These are phyloP conservation scores for Lithobates sylvaticus DNA, from an alignment of 2,797 vertebrate species.

Conservation along the genomic window DNA sequence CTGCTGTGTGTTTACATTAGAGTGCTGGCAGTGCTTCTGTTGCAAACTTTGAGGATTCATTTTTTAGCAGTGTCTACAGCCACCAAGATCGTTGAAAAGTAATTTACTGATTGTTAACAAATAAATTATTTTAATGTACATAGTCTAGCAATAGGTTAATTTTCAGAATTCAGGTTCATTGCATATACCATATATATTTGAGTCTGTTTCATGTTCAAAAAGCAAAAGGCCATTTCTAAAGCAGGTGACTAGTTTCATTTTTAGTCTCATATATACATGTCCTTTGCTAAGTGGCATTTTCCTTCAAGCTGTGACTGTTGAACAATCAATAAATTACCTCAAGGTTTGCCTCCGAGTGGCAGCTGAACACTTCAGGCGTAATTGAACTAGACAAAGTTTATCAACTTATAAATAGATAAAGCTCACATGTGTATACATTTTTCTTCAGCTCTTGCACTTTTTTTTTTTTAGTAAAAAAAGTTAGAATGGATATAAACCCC, in stretches of 20 bases:
- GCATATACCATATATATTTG: no score
- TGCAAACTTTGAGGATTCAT: no score
- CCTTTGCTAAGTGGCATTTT: constrained; percentile 44
- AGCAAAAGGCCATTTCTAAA: not conserved
- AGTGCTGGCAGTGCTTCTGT: no score
- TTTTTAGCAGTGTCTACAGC: no score
- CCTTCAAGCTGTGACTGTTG: constrained; percentile 36
- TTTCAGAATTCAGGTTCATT: no score
- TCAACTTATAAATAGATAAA: constrained; percentile 27
- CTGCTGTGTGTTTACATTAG: no score
- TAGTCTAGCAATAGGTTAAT: no score
- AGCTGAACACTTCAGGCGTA: constrained; percentile 30
- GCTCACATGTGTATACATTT: not conserved
- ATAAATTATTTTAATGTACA: no score
- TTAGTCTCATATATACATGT: constrained; percentile 12
- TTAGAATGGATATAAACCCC: not conserved
- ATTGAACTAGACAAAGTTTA: constrained; percentile 49
- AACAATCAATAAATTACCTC: constrained; percentile 53
- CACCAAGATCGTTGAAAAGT: no score
- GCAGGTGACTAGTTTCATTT: constrained; percentile 32
- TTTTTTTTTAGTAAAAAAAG: not conserved
- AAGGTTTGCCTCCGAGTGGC: constrained; percentile 20
- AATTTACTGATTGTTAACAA: no score
- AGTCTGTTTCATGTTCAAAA: not conserved
- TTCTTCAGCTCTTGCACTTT: not conserved